phyloP scores from a whole-genome alignment of 2,113 vertebrate species.

The Lampris megalopsis region DNA sequence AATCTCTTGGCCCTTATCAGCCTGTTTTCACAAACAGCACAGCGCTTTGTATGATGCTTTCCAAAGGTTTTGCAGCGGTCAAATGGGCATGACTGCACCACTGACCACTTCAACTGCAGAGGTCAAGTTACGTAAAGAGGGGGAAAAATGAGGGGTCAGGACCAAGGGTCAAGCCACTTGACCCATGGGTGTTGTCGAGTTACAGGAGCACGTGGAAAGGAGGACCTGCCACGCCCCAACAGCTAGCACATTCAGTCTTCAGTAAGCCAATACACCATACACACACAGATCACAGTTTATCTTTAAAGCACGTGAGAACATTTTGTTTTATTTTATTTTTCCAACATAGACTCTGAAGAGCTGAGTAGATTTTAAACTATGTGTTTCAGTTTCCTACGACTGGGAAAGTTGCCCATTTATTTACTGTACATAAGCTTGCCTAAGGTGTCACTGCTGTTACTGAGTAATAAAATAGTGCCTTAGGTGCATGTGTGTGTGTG shows the following conservation, averaged over 20 bases:
- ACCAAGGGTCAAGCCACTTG: conserved; percentile 22
- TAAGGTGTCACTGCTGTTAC: background rate
- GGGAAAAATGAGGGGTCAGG: conserved; percentile 4
- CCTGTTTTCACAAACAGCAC: conserved; percentile 25
- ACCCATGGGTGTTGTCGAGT: conserved; percentile 31
- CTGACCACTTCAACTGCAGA: conserved; percentile 2
- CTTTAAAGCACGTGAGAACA: background rate
- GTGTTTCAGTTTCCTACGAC: background rate
- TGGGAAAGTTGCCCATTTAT: background rate
- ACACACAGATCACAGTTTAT: background rate
- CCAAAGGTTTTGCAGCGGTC: conserved; percentile 19
- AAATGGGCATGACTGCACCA: background rate
- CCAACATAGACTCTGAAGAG: too few species aligned
- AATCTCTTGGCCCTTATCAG: conserved; percentile 3
- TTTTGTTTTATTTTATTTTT: too few species aligned
- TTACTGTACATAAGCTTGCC: background rate
- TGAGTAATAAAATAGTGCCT: background rate
- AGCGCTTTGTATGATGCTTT: conserved; percentile 20
- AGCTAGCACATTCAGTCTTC: conserved; percentile 9
- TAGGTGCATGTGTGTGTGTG: background rate
- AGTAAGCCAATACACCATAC: background rate
- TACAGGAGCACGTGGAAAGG: background rate
- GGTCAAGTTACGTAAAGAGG: conserved; percentile 21
- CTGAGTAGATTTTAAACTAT: background rate
- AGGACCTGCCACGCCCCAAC: background rate